Base-by-base conservation (phyloP, 2,797 vertebrate species). In the Pelochelys cantorii region DNA sequence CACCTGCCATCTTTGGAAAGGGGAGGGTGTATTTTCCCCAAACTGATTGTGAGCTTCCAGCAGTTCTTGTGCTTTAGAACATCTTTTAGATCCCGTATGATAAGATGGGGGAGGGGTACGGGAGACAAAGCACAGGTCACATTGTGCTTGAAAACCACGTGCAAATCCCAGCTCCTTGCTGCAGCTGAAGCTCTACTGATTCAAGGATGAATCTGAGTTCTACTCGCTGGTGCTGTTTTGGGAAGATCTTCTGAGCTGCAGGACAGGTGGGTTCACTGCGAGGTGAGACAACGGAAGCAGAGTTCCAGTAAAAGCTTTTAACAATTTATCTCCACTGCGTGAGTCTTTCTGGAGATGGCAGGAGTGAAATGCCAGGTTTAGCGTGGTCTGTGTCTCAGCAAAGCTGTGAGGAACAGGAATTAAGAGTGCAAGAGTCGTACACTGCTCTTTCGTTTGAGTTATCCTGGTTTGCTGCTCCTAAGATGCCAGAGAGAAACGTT, bases 81-180 rank as follows among this genome's bases (percentile, higher is more conserved):
- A 0, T 15, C 2, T 53, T 22, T 3, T 54, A 4, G 5, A 34
- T 2, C 20, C 22, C 74, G 0, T 4, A 13, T 62, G 77, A 34
- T 3, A 68, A 34, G 20, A 48, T 48, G 37, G 5, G 5, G 10
- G 12, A 7, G 48, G 0, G 0, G n/a, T n/a, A 62, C 42, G 7
- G 9, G 31, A 0, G 0, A 53, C 34, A 23, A 79, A 79, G 42
- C 0, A 0, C 27, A 9, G 65, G 62, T 65, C 79, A 82, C 62
- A 5, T 65, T 5, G 0, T 0, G 0, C 17, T 52, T 2, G 37
- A 1, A 5, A 3, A 34, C 18, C 0, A 71, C 75, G n/a, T 65
- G 84, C 56, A 59, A 59, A 31, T 15, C 42, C 52, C 18, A 13
- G n/a, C 8, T 59, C 0, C 1, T 0, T 3, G 6, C 65, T n/a